Percentiles rank a stretch among this genome's conserved stretches.
Conservation (phyloP, 2,888 invertebrate species). For the Drosophila tripunctata region DNA sequence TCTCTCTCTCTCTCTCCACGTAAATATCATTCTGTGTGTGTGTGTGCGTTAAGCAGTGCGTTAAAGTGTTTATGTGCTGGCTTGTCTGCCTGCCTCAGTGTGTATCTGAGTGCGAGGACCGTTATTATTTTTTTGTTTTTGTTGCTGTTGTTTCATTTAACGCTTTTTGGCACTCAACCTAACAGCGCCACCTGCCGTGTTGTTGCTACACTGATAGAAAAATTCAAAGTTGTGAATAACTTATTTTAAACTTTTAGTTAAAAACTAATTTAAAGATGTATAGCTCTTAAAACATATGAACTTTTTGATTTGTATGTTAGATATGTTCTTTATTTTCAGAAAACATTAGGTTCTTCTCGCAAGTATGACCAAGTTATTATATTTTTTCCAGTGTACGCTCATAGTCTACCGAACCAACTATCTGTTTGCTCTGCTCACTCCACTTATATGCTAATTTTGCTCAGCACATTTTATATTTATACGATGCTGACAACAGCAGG, state of each 20-base stretch:
- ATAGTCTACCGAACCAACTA: not conserved
- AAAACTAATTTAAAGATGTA: too few relatives aligned
- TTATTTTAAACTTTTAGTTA: too few relatives aligned
- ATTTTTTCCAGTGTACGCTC: too few relatives aligned
- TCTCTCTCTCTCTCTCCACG: slow-evolving; percentile 38
- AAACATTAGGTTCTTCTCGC: too few relatives aligned
- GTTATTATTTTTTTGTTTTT: not conserved
- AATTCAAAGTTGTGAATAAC: too few relatives aligned
- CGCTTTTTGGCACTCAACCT: slow-evolving; percentile 38
- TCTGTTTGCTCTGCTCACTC: not conserved
- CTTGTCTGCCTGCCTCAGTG: slow-evolving; percentile 19
- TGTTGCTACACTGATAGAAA: not conserved
- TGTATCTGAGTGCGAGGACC: slow-evolving; percentile 8
- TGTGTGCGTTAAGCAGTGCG: slow-evolving; percentile 65
- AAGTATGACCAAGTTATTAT: too few relatives aligned
- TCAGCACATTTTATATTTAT: slow-evolving; percentile 66
- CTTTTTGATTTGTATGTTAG: too few relatives aligned
- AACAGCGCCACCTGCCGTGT: slow-evolving; percentile 46
- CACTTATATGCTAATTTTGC: slow-evolving; percentile 69
- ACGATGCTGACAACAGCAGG: slow-evolving; percentile 52
- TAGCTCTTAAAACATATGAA: too few relatives aligned
- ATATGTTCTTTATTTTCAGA: too few relatives aligned
- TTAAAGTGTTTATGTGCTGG: slow-evolving; percentile 69
- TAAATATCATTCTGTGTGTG: slow-evolving; percentile 47
- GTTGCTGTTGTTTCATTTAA: slow-evolving; percentile 19